Evolutionary conservation across 2,888 invertebrate genomes (phyloP), one percentile per base, ranked within the genome.

Genomic region (Cataglyphis altisquamis): DNA sequence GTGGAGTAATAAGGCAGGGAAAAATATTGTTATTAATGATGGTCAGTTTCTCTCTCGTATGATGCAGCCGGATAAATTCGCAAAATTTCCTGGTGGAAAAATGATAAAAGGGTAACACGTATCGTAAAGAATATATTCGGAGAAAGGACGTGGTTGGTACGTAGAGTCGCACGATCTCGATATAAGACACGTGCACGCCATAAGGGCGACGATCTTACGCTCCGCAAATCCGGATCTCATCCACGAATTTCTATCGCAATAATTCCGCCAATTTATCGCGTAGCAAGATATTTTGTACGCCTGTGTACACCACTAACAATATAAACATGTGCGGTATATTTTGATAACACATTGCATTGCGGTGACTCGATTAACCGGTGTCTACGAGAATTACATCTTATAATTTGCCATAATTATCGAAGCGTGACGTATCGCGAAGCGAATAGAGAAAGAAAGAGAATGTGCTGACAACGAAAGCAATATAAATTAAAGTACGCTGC

Each of bases 151-250:
- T n/a, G 45, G 29, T 8, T n/a, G 39, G 0, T 3, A 68, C 41
- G 64, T 68, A 12, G 15, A 73, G 73, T 84, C 72, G 21, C 84
- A 74, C 73, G 63, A 73, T 25, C 18, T 52, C 15, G 41, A 67
- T 55, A 62, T 18, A 48, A 64, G 48, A 80, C 89, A 87, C 84
- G 63, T 89, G 88, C 67, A 60, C 67, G 82, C 73, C 89, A 89
- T 64, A 73, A 87, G 83, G 60, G 57, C 60, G 25, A 73, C 73
- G 67, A 82, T 88, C 87, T 84, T 84, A 82, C 85, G 84, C 82
- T 48, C 62, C 52, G 81, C 55, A 66, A 78, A 86, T 78, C 82
- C 84, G 86, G 83, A 68, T 84, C 32, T 32, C 64, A 8, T 64
- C 81, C 72, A 1, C 15, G 0, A n/a, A 18, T 62, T 21, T 57